A percentile compares a stretch with the other conserved stretches of the same genome.
Conservation (phyloP, 2,797 vertebrate species). For the Lerista edwardsae region DNA sequence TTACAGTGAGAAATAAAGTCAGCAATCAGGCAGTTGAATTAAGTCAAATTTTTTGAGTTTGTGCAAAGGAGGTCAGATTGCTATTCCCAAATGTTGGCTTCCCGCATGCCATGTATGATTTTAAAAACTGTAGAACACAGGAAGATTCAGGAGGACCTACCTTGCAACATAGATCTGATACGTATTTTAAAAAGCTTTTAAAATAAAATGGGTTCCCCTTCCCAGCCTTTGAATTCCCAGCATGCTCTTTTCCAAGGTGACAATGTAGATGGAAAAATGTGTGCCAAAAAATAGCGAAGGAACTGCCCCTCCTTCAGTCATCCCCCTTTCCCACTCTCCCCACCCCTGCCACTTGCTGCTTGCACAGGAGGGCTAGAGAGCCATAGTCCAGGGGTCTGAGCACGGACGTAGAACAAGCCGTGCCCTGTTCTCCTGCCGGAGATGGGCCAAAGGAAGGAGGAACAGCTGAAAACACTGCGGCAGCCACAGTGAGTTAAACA, state of each 20-base stretch:
- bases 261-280: background rate
- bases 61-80: background rate
- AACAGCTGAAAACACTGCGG: slow-evolving; percentile 61
- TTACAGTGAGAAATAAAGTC: background rate
- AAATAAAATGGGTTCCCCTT: slow-evolving; percentile 44
- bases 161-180: background rate
- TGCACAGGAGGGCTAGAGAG: slow-evolving; percentile 2
- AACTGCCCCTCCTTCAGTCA: slow-evolving; percentile 17
- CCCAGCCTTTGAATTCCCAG: slow-evolving; percentile 54
- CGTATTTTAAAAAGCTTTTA: slow-evolving; percentile 21
- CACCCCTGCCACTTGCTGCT: slow-evolving; percentile 18
- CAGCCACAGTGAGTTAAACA: slow-evolving; percentile 29
- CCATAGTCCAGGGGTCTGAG: slow-evolving; percentile 19
- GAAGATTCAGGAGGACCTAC: background rate
- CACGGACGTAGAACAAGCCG: slow-evolving; percentile 68
- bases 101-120: background rate
- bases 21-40: background rate
- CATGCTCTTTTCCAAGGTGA: background rate
- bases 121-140: background rate
- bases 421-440: slow-evolving; percentile 63
- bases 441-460: slow-evolving; percentile 40
- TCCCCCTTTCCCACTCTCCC: background rate
- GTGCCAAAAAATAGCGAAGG: background rate
- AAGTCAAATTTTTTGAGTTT: background rate
- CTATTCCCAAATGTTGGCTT: background rate